These are phyloP conservation scores for Spea bombifrons DNA, from an alignment of 2,113 vertebrate species.

Conservation along the genomic window DNA sequence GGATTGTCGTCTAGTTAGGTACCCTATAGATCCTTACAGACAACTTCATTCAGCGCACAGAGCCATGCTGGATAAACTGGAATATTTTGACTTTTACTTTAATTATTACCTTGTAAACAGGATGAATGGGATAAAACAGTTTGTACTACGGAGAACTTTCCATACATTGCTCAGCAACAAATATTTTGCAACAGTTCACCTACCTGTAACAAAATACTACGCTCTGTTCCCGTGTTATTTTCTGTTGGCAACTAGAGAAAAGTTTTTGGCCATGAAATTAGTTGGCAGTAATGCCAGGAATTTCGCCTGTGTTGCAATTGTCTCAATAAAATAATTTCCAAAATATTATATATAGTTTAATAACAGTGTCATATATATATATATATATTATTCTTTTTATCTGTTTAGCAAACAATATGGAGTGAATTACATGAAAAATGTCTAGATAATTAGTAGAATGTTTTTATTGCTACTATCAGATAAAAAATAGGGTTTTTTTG, in stretches of 20 bases:
- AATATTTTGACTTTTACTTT: not conserved
- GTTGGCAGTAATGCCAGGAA: not conserved
- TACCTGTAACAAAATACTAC: not conserved
- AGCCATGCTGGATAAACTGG: no score
- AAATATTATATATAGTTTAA: no score
- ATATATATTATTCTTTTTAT: no score
- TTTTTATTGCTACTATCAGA: no score
- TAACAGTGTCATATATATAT: no score
- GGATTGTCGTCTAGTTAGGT: no score
- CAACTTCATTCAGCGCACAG: no score
- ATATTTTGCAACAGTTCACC: constrained; percentile 15
- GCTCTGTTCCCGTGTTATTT: not conserved
- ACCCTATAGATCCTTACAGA: no score
- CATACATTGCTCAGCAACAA: not conserved
- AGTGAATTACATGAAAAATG: no score
- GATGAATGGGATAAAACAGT: not conserved
- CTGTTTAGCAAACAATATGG: no score
- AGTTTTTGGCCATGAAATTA: not conserved
- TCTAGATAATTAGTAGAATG: no score
- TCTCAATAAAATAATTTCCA: not conserved
- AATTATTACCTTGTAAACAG: constrained; percentile 11
- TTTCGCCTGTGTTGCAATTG: not conserved
- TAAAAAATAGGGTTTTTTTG: no score
- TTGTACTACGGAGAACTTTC: not conserved
- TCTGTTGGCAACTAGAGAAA: not conserved